Evolutionary conservation across 2,888 invertebrate species (phyloP), one percentile per base, ranked within the genome.

Genomic region (Cerastoderma edule): DNA sequence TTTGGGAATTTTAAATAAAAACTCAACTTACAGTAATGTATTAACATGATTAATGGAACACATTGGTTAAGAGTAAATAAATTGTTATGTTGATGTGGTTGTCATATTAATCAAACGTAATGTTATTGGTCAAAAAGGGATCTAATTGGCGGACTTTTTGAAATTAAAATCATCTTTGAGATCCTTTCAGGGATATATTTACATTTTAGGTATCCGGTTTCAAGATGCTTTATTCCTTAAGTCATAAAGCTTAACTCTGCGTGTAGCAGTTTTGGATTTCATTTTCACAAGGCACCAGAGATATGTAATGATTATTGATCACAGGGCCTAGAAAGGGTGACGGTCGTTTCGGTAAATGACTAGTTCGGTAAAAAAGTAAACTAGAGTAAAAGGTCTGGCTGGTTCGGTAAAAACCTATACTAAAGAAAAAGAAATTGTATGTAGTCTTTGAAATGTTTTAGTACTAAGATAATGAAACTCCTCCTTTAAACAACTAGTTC

Each of bases 171-270:
- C n/a, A n/a, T n/a, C n/a, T n/a, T n/a, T n/a, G n/a, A n/a, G n/a
- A n/a, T n/a, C 57, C 57, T n/a, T 57, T 57, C 32, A 57, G 1
- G 57, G 57, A 57, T 57, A 33, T 57, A 33, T 57, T 57, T 57
- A 57, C 57, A 57, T 30, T 57, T 32, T 19, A 30, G 3, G n/a
- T 10, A 57, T 57, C 57, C 19, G 33, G 33, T 57, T 57, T 57
- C 57, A 2, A 22, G n/a, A 13, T 16, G 24, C n/a, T 53, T 53
- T 22, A 22, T 22, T 1, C 16, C 16, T 39, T 8, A 8, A 39
- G 39, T 16, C 16, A 8, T 39, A 16, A 16, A 16, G 6, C n/a
- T 53, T 16, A 24, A 22, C 22, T 22, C 22, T n/a, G 39, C 39
- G 8, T 8, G 16, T 10, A 16, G 16, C 8, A 8, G 39, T 8